Percentiles rank a stretch among this genome's conserved stretches.
phyloP scores from a whole-genome alignment of 1,140 invertebrate species.

The Portunus trituberculatus region DNA sequence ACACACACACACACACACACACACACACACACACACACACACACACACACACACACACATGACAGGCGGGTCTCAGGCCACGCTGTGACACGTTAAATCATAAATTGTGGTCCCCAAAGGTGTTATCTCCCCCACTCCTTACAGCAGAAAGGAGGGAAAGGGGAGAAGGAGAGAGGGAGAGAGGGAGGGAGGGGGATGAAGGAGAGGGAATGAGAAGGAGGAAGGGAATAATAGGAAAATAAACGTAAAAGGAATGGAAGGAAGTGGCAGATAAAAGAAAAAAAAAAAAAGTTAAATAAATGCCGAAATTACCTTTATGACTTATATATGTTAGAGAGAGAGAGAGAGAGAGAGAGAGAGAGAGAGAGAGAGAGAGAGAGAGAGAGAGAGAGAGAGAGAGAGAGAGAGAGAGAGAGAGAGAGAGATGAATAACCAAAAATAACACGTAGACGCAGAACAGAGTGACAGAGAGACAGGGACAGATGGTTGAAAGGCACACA shows the following conservation, averaged over 20 bases:
- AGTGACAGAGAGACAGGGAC: not conserved
- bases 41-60: conserved; percentile 27
- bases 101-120: conserved; percentile 2
- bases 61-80: not conserved
- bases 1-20: conserved; percentile 42
- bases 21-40: conserved; percentile 31
- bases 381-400: no score
- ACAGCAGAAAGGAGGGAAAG: not conserved
- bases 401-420: no score
- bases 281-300: no score
- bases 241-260: not conserved
- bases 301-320: not conserved
- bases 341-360: no score
- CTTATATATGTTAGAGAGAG: not conserved
- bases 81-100: conserved; percentile 51
- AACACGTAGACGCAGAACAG: not conserved
- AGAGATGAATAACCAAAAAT: not conserved
- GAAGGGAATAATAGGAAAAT: not conserved
- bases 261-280: no score
- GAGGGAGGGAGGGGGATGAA: not conserved
- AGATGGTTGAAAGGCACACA: not conserved
- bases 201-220: not conserved
- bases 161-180: not conserved
- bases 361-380: no score
- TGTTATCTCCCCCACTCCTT: not conserved